Base-by-base conservation (phyloP, 2,888 invertebrate species). In the Megaustenia siamemsis region DNA sequence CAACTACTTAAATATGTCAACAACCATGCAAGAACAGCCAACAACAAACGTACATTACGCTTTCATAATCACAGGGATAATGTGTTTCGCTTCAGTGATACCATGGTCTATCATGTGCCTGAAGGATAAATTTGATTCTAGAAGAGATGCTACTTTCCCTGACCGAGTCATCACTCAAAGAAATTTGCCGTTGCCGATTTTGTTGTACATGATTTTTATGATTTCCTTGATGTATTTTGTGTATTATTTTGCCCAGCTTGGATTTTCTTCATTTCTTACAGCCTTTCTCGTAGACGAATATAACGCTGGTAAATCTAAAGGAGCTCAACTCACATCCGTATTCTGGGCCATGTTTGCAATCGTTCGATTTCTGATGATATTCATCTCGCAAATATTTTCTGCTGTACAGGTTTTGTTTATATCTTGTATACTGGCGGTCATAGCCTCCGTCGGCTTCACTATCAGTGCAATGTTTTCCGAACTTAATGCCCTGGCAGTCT, bases 291-390 rank as follows among this genome's bases (percentile, higher is more conserved):
- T 93, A 1, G 89, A 91, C 32, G 87, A 92, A 83, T 88, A 93
- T 38, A n/a, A 81, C 12, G 18, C 32, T 49, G 69, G 69, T 28
- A 81, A 80, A 32, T 80, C 80, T 21, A 15, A 80, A 66, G 69
- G 81, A 1, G 90, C 92, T 1, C 89, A 90, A 35, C 84, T 94
- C 5, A 92, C 93, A 0, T 92, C 94, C 15, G 89, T 93, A 0
- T 94, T 93, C 87, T 94, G 94, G 94, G 93, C 93, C 0, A 89
- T 92, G 5, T 94, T 94, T 89, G 93, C 94, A 3, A 88, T 90
- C 2, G 92, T 90, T 5, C 90, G 94, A 24, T 92, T 93, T 78
- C 85, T 92, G 1, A 92, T 93, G 71, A 93, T 94, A 28, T 90
- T 93, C 77, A 85, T 93, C 35, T 91, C 94, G 0, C 91, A 90